A percentile compares a stretch with the other conserved stretches of the same genome.
phyloP scores from a whole-genome alignment of 2,888 invertebrate species.

The Melieria picta region DNA sequence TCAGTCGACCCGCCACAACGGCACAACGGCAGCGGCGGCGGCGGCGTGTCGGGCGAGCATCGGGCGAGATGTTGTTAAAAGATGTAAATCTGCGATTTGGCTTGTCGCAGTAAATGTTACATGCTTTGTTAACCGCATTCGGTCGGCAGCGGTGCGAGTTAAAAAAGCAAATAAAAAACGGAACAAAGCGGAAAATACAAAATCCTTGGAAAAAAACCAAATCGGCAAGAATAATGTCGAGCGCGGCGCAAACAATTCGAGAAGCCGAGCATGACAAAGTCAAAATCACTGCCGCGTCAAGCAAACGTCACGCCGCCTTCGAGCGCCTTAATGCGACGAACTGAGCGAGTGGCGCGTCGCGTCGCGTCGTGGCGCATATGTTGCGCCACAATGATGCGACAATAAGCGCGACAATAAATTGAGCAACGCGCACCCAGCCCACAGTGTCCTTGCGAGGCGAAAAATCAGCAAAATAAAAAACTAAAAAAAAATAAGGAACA shows the following conservation, averaged over 20 bases:
- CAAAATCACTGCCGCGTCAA: slow-evolving; percentile 37
- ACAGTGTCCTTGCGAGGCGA: neutral
- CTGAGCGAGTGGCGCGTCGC: slow-evolving; percentile 36
- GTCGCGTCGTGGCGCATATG: slow-evolving; percentile 21
- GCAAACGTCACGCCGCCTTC: slow-evolving; percentile 28
- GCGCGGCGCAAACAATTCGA: slow-evolving; percentile 13
- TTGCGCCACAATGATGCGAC: slow-evolving; percentile 1
- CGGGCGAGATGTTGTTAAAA: slow-evolving; percentile 34
- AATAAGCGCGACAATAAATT: slow-evolving; percentile 18
- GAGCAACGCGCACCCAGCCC: neutral
- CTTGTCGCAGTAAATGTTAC: slow-evolving; percentile 54
- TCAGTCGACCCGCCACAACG: neutral
- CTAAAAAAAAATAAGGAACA: neutral
- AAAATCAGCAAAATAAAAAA: neutral
- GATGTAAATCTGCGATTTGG: slow-evolving; percentile 59
- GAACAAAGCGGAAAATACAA: neutral
- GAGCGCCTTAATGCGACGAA: slow-evolving; percentile 34
- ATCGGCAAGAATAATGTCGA: slow-evolving; percentile 4
- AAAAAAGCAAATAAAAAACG: neutral
- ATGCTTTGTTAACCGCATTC: slow-evolving; percentile 60
- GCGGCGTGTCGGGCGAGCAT: neutral
- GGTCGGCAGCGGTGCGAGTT: slow-evolving; percentile 16
- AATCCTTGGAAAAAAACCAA: neutral
- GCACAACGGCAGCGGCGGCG: neutral
- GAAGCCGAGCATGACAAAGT: slow-evolving; percentile 34